These are phyloP conservation scores for Phyllotreta cruciferae DNA, from an alignment of 2,888 invertebrate species.

Conservation along the genomic window DNA sequence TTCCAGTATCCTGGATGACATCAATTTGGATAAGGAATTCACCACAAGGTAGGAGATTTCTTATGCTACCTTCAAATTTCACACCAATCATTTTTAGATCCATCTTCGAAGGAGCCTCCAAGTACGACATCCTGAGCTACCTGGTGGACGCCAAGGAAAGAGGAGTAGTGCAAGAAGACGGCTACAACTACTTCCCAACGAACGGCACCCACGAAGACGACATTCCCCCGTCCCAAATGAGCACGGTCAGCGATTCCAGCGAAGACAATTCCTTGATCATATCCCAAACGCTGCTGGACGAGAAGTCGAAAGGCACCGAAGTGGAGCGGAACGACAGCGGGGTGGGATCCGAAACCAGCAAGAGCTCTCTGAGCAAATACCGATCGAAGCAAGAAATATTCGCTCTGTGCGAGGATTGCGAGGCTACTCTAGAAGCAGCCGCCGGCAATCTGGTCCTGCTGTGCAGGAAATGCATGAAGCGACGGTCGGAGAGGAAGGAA, in stretches of 20 bases:
- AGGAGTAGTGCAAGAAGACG: constrained; percentile 74
- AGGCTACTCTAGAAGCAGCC: constrained; percentile 72
- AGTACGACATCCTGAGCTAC: constrained; percentile 89
- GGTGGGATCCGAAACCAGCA: constrained; percentile 90
- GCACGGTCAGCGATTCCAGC: constrained; percentile 84
- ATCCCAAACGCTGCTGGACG: constrained; percentile 66
- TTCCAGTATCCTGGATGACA: constrained; percentile 66
- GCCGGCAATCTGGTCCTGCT: constrained; percentile 83
- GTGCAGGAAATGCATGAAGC: constrained; percentile 88
- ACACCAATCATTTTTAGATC: constrained; percentile 57
- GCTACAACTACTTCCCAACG: constrained; percentile 70
- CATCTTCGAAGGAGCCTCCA: constrained; percentile 83
- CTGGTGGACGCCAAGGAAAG: constrained; percentile 86
- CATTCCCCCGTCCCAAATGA: constrained; percentile 76
- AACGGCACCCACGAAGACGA: constrained; percentile 62
- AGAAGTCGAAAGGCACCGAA: constrained; percentile 70
- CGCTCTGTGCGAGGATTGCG: constrained; percentile 81
- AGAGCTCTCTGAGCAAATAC: constrained; percentile 79
- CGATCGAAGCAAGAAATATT: constrained; percentile 67
- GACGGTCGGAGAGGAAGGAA: constrained; percentile 89
- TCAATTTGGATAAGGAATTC: constrained; percentile 75
- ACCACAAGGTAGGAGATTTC: constrained; percentile 62
- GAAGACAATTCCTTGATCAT: constrained; percentile 79
- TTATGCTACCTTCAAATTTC: not conserved
- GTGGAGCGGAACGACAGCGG: constrained; percentile 93